Conservation (phyloP, 2,113 vertebrate species). For the Myrmophylax atrothorax region DNA sequence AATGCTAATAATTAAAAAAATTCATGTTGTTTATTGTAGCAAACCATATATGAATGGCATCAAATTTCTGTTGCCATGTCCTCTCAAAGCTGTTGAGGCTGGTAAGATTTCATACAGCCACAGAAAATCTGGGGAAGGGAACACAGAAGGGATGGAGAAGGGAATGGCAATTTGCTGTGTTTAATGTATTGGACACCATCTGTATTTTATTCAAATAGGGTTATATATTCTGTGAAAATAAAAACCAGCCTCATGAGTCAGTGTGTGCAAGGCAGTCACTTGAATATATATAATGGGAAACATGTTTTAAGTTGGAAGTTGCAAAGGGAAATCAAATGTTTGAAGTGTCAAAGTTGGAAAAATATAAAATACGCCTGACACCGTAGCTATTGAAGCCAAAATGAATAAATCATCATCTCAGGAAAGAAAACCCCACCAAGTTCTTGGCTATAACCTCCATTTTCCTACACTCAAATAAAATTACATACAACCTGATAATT, state of each 20-base stretch:
- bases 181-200: conserved; percentile 72
- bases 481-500: conserved; percentile 79
- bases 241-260: conserved; percentile 74
- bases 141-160: conserved; percentile 19
- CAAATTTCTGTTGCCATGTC: conserved; percentile 22
- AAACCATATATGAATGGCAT: neutral
- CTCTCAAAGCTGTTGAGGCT: conserved; percentile 7
- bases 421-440: conserved; percentile 75
- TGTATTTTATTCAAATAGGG: conserved; percentile 79
- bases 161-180: conserved; percentile 68
- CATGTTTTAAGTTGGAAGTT: conserved; percentile 76
- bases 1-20: neutral
- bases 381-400: conserved; percentile 72
- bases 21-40: neutral
- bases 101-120: conserved; percentile 54
- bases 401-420: conserved; percentile 77
- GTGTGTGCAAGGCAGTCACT: conserved; percentile 68
- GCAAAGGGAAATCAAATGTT: conserved; percentile 78
- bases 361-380: conserved; percentile 76
- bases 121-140: conserved; percentile 31
- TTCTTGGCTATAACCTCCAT: conserved; percentile 74
- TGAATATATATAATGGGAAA: conserved; percentile 75
- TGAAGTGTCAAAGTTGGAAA: conserved; percentile 76
- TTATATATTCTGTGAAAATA: conserved; percentile 78
- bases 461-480: conserved; percentile 76